Conservation (phyloP, 2,888 invertebrate genomes). For the Drosophila lutescens region DNA sequence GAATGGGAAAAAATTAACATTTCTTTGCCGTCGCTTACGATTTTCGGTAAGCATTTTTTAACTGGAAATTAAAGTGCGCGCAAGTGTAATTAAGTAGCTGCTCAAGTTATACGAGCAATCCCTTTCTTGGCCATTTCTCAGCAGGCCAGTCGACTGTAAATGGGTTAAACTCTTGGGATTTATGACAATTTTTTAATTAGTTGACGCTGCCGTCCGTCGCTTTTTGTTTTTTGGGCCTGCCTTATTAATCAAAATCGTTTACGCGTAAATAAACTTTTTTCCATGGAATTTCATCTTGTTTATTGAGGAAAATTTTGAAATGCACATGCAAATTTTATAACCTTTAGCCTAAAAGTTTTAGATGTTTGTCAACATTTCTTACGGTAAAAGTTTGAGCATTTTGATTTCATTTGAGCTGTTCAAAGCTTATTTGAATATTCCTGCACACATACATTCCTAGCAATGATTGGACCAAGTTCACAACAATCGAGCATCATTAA, state of each 20-base stretch:
- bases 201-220: conserved; percentile 13
- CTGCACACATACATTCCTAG: neutral
- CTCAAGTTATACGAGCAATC: conserved; percentile 59
- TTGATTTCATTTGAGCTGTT: conserved; percentile 11
- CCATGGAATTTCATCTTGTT: neutral
- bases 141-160: conserved; percentile 66
- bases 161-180: conserved; percentile 71
- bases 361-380: conserved; percentile 2
- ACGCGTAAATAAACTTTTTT: conserved; percentile 31
- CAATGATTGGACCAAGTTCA: neutral
- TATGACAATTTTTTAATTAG: conserved; percentile 79
- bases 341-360: neutral
- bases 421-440: conserved; percentile 11
- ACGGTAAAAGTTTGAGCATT: conserved; percentile 18
- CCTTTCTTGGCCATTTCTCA: conserved; percentile 63
- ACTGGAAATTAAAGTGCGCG: conserved; percentile 77
- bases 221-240: neutral
- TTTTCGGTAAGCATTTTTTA: conserved; percentile 40
- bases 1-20: conserved; percentile 34
- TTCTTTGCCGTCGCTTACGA: conserved; percentile 43
- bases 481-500: neutral
- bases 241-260: conserved; percentile 39
- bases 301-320: neutral
- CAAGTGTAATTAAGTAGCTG: conserved; percentile 80
- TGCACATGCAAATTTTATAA: conserved; percentile 25